Evolutionary conservation across 2,113 vertebrate species (phyloP).

Genomic region (Cyphomyrus plagiostoma): DNA sequence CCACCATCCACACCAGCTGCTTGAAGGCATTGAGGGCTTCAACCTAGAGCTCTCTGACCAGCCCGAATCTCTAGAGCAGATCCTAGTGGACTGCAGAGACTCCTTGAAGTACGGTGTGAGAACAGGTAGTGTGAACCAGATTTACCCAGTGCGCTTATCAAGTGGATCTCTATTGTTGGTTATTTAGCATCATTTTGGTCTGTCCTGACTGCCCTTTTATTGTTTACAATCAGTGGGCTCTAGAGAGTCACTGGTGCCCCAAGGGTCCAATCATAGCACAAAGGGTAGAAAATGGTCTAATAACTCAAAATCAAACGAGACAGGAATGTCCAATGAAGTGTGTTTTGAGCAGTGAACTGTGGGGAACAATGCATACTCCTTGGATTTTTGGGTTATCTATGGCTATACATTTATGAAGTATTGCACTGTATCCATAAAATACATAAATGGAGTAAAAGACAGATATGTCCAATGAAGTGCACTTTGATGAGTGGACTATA

Average conservation of each 20-base stretch:
- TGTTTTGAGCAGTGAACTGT: background rate
- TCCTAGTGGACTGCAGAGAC: slow-evolving; percentile 96
- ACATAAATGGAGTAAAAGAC: background rate
- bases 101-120: slow-evolving; percentile 94
- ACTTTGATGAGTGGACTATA: background rate
- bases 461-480: background rate
- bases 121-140: slow-evolving; percentile 70
- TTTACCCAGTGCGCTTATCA: background rate
- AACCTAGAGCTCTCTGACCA: slow-evolving; percentile 94
- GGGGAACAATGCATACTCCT: background rate
- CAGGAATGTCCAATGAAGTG: background rate
- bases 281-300: background rate
- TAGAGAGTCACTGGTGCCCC: background rate
- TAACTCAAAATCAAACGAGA: background rate
- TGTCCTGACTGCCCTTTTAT: background rate
- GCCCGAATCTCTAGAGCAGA: slow-evolving; percentile 95
- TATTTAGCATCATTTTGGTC: background rate
- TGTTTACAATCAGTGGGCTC: background rate
- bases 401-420: background rate
- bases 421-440: background rate
- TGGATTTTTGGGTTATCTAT: background rate
- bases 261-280: background rate
- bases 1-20: slow-evolving; percentile 91
- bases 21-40: slow-evolving; percentile 97
- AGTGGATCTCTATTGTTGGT: background rate